Evolutionary conservation across 2,113 vertebrate species (phyloP), one percentile per base, ranked within the genome.

Genomic region (Cochlearius cochlearius): DNA sequence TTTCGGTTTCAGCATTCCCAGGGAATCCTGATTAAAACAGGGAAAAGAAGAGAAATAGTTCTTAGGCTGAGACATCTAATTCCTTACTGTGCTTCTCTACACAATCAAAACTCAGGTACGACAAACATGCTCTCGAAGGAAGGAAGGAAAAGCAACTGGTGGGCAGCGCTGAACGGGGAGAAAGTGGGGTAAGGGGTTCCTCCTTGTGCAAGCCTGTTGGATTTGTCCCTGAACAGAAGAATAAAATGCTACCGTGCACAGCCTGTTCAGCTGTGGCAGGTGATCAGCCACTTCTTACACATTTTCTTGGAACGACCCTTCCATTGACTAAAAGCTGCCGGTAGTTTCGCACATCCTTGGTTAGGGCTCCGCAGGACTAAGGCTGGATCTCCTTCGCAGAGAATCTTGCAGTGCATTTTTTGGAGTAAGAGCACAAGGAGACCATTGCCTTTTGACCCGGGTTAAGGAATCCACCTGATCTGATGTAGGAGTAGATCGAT

Each of bases 1-100:
- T 98, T 72, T 98, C 98, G 5, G 88, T 82, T 95, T 99, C 99
- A 50, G 97, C 92, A 97, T 97, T 99, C 92, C 98, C 82, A 85
- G 98, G 73, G 79, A 98, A 98, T 96, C 98, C 99, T 99, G 96
- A 96, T 97, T 77, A 69, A 96, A 97, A 97, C 29, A 96, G 77
- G 90, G 84, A 97, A 96, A 96, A 95, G 76, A 86, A 94, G 88
- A 96, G 32, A 97, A 96, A 97, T 77, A 95, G 82, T 92, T 91
- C 96, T 97, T 96, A 95, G 85, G 90, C 78, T 81, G 81, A 52
- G 66, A 84, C 39, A 88, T 91, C 94, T 88, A 67, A 76, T 63
- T 94, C 89, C 92, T 95, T 43, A 38, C 50, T 90, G 39, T 53
- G 76, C 81, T 91, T 62, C 91, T 82, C 91, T 86, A 91, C 29